These are phyloP conservation scores for Sebastes oblongus DNA, from an alignment of 2,797 vertebrate genomes.

Conservation along the genomic window DNA sequence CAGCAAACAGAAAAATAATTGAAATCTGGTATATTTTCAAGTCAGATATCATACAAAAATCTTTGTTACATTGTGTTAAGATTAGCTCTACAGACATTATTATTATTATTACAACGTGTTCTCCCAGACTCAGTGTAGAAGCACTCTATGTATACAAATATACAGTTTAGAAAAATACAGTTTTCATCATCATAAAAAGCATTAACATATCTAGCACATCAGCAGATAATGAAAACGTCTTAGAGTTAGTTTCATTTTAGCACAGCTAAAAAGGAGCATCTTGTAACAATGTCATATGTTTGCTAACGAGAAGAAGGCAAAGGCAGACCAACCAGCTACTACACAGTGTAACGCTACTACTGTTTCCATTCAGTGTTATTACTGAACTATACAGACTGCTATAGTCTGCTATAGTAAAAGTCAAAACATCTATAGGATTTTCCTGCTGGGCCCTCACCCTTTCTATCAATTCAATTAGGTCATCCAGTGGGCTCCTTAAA, in stretches of 20 bases:
- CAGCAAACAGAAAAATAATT: conserved; percentile 29
- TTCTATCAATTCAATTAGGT: not conserved
- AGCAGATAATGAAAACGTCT: conserved; percentile 26
- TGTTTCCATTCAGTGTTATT: conserved; percentile 34
- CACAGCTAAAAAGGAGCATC: conserved; percentile 23
- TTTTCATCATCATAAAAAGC: conserved; percentile 24
- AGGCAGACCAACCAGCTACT: conserved; percentile 4
- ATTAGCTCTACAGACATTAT: conserved; percentile 43
- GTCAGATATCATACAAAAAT: conserved; percentile 44
- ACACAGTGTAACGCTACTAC: not conserved
- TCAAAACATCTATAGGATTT: not conserved
- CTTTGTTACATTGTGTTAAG: conserved; percentile 41
- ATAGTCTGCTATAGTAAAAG: not conserved
- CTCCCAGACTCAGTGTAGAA: conserved; percentile 43
- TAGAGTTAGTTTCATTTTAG: conserved; percentile 45
- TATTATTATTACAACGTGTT: conserved; percentile 8
- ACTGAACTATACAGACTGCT: not conserved
- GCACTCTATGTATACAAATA: conserved; percentile 41
- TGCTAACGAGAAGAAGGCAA: conserved; percentile 14
- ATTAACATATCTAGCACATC: not conserved
- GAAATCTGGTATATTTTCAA: conserved; percentile 56
- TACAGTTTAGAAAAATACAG: conserved; percentile 61
- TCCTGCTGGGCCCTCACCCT: not conserved
- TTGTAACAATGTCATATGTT: not conserved
- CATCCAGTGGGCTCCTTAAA: not conserved